phyloP scores from a whole-genome alignment of 2,797 vertebrate genomes.

The Melanotaenia parkinsoni region DNA sequence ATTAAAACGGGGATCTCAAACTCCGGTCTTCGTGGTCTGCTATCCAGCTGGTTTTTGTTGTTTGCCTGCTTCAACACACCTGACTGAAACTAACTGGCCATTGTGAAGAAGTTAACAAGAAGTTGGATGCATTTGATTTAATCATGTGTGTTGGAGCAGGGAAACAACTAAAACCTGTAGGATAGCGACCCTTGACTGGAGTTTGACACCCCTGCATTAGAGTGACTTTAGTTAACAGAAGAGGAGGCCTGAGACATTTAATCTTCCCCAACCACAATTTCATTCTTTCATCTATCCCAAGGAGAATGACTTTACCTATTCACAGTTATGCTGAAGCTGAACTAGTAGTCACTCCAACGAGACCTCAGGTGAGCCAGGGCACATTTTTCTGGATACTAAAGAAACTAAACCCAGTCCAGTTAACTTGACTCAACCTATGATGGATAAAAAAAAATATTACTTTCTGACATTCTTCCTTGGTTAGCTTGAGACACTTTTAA shows the following conservation, averaged over 20 bases:
- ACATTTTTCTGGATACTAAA: background rate
- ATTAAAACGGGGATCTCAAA: too few species aligned
- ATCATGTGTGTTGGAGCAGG: background rate
- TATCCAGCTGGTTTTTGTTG: background rate
- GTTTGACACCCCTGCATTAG: background rate
- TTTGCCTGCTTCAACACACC: background rate
- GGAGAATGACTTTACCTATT: background rate
- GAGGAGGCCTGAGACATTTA: background rate
- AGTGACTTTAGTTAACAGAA: background rate
- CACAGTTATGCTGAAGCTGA: background rate
- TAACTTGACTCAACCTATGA: background rate
- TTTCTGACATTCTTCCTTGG: background rate
- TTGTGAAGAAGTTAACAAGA: background rate
- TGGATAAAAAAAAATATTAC: background rate
- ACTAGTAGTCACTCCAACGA: background rate
- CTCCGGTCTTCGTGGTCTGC: background rate
- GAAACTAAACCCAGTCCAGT: background rate
- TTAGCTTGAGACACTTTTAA: background rate
- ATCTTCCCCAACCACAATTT: background rate
- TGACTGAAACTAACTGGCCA: background rate
- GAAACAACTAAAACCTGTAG: background rate
- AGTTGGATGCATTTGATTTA: background rate
- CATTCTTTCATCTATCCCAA: background rate
- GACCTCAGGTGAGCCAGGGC: background rate
- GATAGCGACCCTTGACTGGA: background rate